Base-by-base conservation (phyloP, 2,888 invertebrate species). In the Rhingia campestris region DNA sequence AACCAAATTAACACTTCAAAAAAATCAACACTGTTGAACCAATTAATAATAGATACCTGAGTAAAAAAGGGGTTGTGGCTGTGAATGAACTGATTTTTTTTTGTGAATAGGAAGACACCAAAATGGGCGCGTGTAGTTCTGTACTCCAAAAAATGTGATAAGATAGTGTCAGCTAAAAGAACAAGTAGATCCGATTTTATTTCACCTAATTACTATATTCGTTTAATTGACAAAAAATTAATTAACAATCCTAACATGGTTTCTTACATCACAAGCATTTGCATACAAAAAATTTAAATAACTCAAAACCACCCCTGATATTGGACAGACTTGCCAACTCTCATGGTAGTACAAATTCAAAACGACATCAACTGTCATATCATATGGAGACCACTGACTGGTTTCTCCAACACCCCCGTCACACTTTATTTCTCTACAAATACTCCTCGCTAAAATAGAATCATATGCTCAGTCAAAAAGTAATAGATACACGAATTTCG, bases 1-100 rank as follows among this genome's bases (percentile, higher is more conserved):
- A 77, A 53, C 56, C 61, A 35, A 70, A 70, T 77, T 77, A 77
- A 70, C 77, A 77, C 77, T 77, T 77, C 53, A 70, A 64, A 63
- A 22, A 77, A 64, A 81, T 73, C 66, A 67, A 76, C 61, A 64
- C 69, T n/a, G 9, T 64, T 43, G 45, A 66, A 73, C 58, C 58
- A 75, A 64, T 77, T 73, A 73, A 77, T 69, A 67, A 79, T 63
- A 53, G 77, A 61, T 67, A 82, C 22, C 22, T 22, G 22, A 6
- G 10, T 45, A 45, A 14, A 7, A 54, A 66, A 53, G 35, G 41
- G 43, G 37, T 35, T 39, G 39, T 67, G 35, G 35, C 41, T 56
- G 63, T 12, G 49, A 22, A 22, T 22, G 22, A 49, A 14, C 58
- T 66, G 63, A 59, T 45, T 53, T 43, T 35, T 45, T 58, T 33